Evolutionary conservation across 2,888 invertebrate species (phyloP), one percentile per base, ranked within the genome.

Genomic region (Lycocerus yunnanus): DNA sequence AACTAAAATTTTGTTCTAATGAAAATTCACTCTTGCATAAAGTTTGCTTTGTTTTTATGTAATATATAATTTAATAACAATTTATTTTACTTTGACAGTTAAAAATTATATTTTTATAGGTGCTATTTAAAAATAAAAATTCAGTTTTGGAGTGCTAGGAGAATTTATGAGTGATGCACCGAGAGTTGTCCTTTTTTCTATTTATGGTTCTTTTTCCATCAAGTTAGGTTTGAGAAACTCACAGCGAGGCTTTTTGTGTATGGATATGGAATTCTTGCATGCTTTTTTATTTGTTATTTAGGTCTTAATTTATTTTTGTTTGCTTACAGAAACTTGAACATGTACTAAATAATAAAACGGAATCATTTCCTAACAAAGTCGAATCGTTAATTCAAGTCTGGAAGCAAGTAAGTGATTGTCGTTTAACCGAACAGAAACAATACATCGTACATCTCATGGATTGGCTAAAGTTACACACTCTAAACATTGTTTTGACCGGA

Each of bases 381-480:
- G 81, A 83, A 74, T 83, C 84, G 16, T 74, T 86, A 68, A 82
- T 86, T 58, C 83, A 85, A 78, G 84, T 85, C 65, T 86, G 86
- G 86, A 83, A 81, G 79, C 82, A 81, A 75, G 79, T 85, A 71
- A 79, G 82, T 14, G 81, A 82, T 73, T 81, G 82, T 77, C 83
- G 83, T 76, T 78, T 82, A 72, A 80, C 82, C 20, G 80, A 84
- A 65, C 84, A 85, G 72, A 80, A 84, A 72, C 81, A 81, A 24
- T 84, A 84, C 81, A 81, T 85, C 14, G 81, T 85, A 60, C 84
- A 85, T 79, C 82, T 87, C 66, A 84, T 86, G 81, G 86, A 87
- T 77, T 86, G 86, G 86, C 86, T 86, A 8, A 86, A 86, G 82
- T 78, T 85, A 68, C 86, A 87, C 79, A 85, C 86, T 20, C 77